Evolutionary conservation across 1,140 invertebrate species (phyloP).

Genomic region (Drosophila sp.): DNA sequence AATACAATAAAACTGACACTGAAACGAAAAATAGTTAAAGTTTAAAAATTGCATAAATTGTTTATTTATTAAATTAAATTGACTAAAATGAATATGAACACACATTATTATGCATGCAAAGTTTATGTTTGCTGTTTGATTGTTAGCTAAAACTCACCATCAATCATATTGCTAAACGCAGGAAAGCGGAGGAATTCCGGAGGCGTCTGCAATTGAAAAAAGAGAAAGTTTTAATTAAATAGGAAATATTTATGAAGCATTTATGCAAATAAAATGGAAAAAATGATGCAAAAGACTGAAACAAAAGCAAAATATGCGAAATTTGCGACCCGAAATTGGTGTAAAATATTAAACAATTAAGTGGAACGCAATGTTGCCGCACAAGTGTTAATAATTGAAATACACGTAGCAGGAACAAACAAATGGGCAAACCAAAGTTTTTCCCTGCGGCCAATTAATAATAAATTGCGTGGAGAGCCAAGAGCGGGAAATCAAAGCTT

Average conservation of each 20-base stretch:
- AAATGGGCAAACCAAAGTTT: conserved; percentile 68
- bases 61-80: background rate
- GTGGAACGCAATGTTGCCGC: conserved; percentile 47
- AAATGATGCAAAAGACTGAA: conserved; percentile 11
- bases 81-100: background rate
- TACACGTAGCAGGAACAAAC: conserved; percentile 46
- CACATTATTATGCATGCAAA: background rate
- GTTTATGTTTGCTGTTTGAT: background rate
- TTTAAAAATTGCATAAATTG: no score
- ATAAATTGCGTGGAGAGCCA: conserved; percentile 59
- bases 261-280: conserved; percentile 57
- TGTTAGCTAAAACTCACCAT: conserved; percentile 50
- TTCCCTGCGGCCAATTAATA: conserved; percentile 70
- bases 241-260: conserved; percentile 70
- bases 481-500: conserved; percentile 53
- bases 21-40: background rate
- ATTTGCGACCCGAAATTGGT: conserved; percentile 47
- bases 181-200: background rate
- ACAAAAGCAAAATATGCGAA: conserved; percentile 17
- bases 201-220: conserved; percentile 52
- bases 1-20: no score
- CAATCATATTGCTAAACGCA: conserved; percentile 35
- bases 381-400: conserved; percentile 82
- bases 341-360: conserved; percentile 74
- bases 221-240: conserved; percentile 75